Percentiles rank a stretch among this genome's conserved stretches.
phyloP scores from a whole-genome alignment of 2,797 vertebrate species.

The Halcyon badia region DNA sequence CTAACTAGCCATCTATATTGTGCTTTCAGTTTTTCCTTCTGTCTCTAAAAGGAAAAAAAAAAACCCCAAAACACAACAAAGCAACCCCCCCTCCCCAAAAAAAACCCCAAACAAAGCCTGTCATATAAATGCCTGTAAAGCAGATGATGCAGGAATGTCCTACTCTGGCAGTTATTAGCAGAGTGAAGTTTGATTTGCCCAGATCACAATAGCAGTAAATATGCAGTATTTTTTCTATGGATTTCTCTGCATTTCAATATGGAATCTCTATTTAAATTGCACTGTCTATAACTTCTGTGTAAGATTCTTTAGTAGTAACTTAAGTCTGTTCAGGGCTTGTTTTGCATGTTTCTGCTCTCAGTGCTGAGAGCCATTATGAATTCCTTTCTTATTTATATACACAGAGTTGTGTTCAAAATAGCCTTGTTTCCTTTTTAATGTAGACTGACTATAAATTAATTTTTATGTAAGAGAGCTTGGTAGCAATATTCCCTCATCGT shows the following conservation, averaged over 20 bases:
- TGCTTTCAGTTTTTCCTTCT: conserved; percentile 53
- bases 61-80: neutral
- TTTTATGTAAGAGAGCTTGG: neutral
- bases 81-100: neutral
- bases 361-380: neutral
- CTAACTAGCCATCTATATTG: conserved; percentile 61
- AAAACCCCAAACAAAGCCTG: neutral
- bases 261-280: neutral
- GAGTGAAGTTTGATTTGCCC: conserved; percentile 26
- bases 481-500: neutral
- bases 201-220: conserved; percentile 13
- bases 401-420: conserved; percentile 6
- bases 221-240: neutral
- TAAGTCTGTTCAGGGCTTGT: neutral
- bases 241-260: conserved; percentile 15
- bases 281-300: neutral
- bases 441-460: conserved; percentile 9
- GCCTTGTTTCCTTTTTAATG: conserved; percentile 31
- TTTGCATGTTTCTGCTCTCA: conserved; percentile 20
- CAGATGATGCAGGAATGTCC: conserved; percentile 38
- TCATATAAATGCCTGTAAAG: conserved; percentile 36
- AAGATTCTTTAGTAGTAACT: conserved; percentile 1
- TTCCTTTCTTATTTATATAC: conserved; percentile 7
- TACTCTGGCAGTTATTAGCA: conserved; percentile 21
- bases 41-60: neutral